Evolutionary conservation across 2,797 vertebrate genomes (phyloP).

Genomic region (Lycodopsis pacificus): DNA sequence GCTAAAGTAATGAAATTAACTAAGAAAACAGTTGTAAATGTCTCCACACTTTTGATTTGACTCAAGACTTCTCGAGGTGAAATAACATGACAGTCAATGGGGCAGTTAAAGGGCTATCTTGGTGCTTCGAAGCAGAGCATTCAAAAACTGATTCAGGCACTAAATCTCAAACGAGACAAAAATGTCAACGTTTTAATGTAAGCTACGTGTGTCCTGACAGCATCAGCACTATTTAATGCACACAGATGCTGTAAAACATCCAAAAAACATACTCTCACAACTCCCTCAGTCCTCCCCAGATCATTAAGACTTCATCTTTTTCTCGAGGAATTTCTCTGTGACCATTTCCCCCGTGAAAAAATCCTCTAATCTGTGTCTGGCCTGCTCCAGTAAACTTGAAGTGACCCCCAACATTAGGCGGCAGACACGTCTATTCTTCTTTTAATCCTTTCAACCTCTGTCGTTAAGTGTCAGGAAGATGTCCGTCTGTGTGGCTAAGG

Average conservation of each 20-base stretch:
- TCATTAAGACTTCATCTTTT: background rate
- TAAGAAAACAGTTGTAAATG: background rate
- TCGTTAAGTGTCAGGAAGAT: conserved; percentile 25
- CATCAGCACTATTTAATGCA: background rate
- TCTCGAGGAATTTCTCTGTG: conserved; percentile 30
- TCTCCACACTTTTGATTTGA: background rate
- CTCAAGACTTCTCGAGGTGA: background rate
- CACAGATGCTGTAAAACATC: background rate
- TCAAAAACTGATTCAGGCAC: background rate
- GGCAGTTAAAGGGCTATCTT: background rate
- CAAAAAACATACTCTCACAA: background rate
- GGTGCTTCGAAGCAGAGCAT: background rate
- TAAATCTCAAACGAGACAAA: background rate
- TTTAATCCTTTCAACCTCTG: conserved; percentile 20
- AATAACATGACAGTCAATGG: background rate
- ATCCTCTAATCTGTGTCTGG: conserved; percentile 16
- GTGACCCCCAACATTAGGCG: conserved; percentile 49
- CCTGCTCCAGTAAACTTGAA: conserved; percentile 60
- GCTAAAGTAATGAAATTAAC: background rate
- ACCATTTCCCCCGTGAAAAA: conserved; percentile 17
- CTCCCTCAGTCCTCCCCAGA: background rate
- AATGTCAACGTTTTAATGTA: background rate
- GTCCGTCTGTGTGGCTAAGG: conserved; percentile 42
- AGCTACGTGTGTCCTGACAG: background rate
- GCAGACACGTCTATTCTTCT: conserved; percentile 20